A percentile compares a stretch with the other conserved stretches of the same genome.
Evolutionary conservation across 2,113 vertebrate genomes (phyloP).

Genomic region (Callipepla californica): DNA sequence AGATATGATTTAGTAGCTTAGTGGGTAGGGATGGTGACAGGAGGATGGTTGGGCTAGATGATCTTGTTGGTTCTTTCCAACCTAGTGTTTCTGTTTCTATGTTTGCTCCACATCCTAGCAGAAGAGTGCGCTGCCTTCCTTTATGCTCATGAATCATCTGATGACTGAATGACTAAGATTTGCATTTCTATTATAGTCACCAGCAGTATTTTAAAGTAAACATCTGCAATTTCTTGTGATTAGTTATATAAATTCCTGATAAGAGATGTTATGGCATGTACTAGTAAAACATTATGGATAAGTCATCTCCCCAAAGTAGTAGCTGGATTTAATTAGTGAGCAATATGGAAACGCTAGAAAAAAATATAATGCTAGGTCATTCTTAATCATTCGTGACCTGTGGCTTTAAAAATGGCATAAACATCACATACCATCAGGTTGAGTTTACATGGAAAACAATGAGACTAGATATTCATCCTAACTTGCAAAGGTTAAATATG

Average conservation of each 20-base stretch:
- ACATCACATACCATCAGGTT: not conserved
- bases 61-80: too few relatives aligned
- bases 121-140: not conserved
- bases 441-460: slow-evolving; percentile 49
- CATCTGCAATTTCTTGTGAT: not conserved
- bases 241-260: not conserved
- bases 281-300: not conserved
- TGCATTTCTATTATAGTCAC: not conserved
- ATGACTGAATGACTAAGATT: not conserved
- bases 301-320: not conserved
- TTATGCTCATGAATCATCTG: not conserved
- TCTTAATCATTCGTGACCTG: not conserved
- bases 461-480: slow-evolving; percentile 37
- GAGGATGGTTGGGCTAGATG: too few relatives aligned
- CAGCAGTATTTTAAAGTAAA: not conserved
- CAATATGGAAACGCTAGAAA: not conserved
- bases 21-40: too few relatives aligned
- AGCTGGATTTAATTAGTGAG: not conserved
- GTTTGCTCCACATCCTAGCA: not conserved
- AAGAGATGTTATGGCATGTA: not conserved
- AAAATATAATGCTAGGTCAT: not conserved
- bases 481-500: slow-evolving; percentile 35
- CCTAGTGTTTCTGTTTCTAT: too few relatives aligned
- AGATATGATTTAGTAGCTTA: too few relatives aligned
- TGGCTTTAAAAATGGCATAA: not conserved